Evolutionary conservation across 2,797 vertebrate species (phyloP).

Genomic region (Capromys pilorides): DNA sequence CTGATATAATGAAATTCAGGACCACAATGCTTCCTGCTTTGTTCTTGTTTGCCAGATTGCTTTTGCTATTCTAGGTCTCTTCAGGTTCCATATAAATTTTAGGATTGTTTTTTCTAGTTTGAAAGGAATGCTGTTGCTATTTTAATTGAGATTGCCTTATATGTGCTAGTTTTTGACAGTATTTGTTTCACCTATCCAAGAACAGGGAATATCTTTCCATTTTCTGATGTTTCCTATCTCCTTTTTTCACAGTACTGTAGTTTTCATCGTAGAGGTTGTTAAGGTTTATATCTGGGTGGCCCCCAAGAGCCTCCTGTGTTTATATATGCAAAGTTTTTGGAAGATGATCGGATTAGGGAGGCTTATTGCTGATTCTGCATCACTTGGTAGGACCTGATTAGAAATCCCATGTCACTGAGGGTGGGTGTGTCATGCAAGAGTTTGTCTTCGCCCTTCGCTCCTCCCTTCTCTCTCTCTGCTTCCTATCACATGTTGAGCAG

Average conservation of each 20-base stretch:
- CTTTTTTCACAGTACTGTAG: background rate
- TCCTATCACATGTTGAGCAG: background rate
- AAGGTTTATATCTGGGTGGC: background rate
- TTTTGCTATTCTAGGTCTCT: background rate
- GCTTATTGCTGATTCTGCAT: background rate
- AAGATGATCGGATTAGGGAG: background rate
- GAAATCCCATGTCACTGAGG: background rate
- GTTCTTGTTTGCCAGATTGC: background rate
- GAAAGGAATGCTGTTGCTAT: background rate
- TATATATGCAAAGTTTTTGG: background rate
- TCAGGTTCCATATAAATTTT: background rate
- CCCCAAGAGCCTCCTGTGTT: background rate
- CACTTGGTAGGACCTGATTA: background rate
- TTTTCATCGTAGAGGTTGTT: background rate
- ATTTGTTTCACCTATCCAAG: background rate
- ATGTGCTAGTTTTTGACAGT: background rate
- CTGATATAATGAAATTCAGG: background rate
- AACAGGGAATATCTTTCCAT: background rate
- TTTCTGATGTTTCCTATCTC: background rate
- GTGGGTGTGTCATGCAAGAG: background rate
- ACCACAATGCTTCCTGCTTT: background rate
- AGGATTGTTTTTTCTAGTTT: background rate
- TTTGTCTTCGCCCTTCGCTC: background rate
- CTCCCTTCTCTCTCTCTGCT: background rate
- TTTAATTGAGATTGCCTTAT: background rate